Evolutionary conservation across 2,797 vertebrate genomes (phyloP).

Genomic region (Hypotaenidia okinawae): DNA sequence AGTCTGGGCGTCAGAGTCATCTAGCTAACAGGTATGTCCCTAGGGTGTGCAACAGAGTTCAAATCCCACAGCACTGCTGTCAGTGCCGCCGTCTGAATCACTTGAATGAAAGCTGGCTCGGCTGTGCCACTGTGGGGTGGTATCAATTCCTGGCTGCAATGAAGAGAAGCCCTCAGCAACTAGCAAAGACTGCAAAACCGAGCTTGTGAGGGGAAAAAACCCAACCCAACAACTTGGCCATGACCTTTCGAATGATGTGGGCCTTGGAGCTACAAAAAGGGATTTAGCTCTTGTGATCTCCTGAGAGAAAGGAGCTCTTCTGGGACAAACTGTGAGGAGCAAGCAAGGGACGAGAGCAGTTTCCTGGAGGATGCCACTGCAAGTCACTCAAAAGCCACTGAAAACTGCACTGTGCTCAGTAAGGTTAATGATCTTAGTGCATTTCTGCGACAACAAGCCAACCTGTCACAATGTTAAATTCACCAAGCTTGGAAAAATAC

Average conservation of each 20-base stretch:
- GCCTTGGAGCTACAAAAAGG: not conserved
- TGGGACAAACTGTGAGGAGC: not conserved
- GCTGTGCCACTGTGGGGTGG: not conserved
- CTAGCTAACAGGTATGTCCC: not conserved
- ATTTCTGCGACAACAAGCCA: not conserved
- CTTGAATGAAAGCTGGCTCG: not conserved
- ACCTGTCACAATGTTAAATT: not conserved
- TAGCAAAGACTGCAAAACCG: not conserved
- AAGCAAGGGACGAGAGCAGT: not conserved
- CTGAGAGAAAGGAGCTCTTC: not conserved
- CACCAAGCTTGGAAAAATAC: not conserved
- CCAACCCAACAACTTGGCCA: not conserved
- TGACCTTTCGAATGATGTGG: conserved; percentile 26
- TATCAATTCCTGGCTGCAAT: not conserved
- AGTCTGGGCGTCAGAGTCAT: not conserved
- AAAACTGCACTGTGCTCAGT: not conserved
- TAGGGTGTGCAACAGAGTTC: not conserved
- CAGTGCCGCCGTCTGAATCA: not conserved
- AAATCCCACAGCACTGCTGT: not conserved
- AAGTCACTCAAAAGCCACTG: not conserved
- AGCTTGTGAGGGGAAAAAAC: not conserved
- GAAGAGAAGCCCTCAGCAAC: not conserved
- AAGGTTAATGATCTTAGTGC: not conserved
- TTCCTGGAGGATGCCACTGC: not conserved
- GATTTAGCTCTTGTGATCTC: not conserved